phyloP scores from a whole-genome alignment of 2,888 invertebrate genomes.

The Sabellastarte sp. region DNA sequence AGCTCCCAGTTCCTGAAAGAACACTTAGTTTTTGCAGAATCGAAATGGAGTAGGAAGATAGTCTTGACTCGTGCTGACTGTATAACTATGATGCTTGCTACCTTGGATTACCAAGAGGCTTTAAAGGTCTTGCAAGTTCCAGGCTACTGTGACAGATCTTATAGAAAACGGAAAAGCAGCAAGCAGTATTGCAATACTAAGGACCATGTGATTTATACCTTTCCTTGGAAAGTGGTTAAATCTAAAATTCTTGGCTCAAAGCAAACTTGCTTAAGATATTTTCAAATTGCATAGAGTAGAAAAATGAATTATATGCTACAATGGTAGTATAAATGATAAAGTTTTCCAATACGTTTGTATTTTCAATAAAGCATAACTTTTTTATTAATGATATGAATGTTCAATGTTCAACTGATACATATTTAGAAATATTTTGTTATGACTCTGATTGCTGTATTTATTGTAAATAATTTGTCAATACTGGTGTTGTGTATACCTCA shows the following conservation, averaged over 20 bases:
- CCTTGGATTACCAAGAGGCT: background rate
- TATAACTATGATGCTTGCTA: background rate
- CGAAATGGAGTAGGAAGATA: background rate
- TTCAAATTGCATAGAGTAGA: too few relatives aligned
- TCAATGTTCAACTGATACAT: too few relatives aligned
- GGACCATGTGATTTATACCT: background rate
- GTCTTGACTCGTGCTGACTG: background rate
- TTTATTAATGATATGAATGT: too few relatives aligned
- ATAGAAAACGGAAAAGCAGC: background rate
- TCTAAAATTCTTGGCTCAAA: background rate
- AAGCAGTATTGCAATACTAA: background rate
- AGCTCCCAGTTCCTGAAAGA: background rate
- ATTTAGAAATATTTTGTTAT: too few relatives aligned
- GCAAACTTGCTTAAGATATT: too few relatives aligned
- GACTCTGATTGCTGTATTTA: too few relatives aligned
- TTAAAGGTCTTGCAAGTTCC: background rate
- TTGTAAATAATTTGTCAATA: too few relatives aligned
- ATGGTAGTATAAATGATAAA: too few relatives aligned
- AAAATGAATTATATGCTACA: too few relatives aligned
- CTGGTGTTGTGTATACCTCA: too few relatives aligned
- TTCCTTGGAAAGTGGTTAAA: background rate
- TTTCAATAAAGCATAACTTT: too few relatives aligned
- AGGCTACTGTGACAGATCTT: background rate
- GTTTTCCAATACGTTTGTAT: too few relatives aligned
- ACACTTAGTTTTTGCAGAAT: background rate